Base-by-base conservation (phyloP, 2,797 vertebrate genomes). In the Syngnathus acus region DNA sequence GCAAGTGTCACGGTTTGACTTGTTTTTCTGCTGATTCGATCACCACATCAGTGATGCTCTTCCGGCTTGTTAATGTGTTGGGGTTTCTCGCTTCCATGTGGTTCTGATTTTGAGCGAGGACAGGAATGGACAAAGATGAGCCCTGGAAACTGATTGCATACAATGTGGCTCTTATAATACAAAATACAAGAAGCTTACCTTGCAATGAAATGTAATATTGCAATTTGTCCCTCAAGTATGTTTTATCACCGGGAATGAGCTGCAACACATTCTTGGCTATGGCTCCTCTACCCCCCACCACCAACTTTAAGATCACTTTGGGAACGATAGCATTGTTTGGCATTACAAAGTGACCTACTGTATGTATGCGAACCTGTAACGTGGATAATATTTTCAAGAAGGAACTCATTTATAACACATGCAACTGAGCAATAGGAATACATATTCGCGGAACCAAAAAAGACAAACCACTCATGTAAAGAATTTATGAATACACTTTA, bases 31-130 rank as follows among this genome's bases (percentile, higher is more conserved):
- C 68, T 60, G 50, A 50, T 76, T 67, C 62, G 73, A 72, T 62
- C 65, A 0, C 61, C 42, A 62, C 68, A 59, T 10, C 16, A 19
- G 5, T 16, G 72, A 73, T 62, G 39, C 69, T 65, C 65, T 71
- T 73, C 67, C 47, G 61, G 16, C 26, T 67, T 84, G 79, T 81
- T 88, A 88, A 81, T 86, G 85, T 86, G 75, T 78, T 75, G 47
- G 68, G 74, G 72, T 76, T 84, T 86, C 71, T 79, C 73, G 59
- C 50, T 23, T 75, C 81, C 83, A 86, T 88, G 80, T 88, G 87
- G 75, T 86, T 88, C 74, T 76, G 77, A 82, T 88, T 86, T 84
- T 77, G 82, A 83, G 54, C 23, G 0, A 69, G 59, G 82, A 80
- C 76, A 82, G 77, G 78, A 81, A 71, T 50, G 1, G 26, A 19